Evolutionary conservation across 1,140 invertebrate species (phyloP).

Genomic region (Aphelenchoides besseyi): DNA sequence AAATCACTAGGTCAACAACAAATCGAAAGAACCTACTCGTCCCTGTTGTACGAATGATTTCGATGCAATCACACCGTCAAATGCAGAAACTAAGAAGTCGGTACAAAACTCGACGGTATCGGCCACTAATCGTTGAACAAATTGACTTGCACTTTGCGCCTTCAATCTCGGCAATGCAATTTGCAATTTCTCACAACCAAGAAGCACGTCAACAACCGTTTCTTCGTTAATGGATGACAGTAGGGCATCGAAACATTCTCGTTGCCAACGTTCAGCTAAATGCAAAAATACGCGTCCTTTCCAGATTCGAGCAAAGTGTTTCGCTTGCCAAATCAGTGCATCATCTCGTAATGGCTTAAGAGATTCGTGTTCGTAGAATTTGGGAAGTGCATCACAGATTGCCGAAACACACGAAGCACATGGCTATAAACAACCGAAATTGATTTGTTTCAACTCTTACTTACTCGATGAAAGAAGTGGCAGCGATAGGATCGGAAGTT

Average conservation of each 20-base stretch:
- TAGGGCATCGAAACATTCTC: slow-evolving; percentile 51
- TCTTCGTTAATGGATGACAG: slow-evolving; percentile 51
- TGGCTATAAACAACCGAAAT: slow-evolving; percentile 38
- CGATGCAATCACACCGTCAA: slow-evolving; percentile 53
- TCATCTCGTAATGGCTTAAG: slow-evolving; percentile 29
- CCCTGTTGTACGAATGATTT: slow-evolving; percentile 49
- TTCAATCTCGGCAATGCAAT: slow-evolving; percentile 48
- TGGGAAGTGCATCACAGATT: slow-evolving; percentile 54
- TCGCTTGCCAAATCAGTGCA: slow-evolving; percentile 52
- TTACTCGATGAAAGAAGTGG: slow-evolving; percentile 55
- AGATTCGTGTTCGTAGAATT: slow-evolving; percentile 29
- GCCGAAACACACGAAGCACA: slow-evolving; percentile 59
- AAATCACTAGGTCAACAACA: slow-evolving; percentile 17
- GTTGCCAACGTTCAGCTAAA: slow-evolving; percentile 53
- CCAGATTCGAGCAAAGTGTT: slow-evolving; percentile 58
- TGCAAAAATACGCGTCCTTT: slow-evolving; percentile 59
- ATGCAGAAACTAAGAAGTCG: slow-evolving; percentile 50
- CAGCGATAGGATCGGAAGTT: slow-evolving; percentile 51
- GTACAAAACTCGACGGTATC: slow-evolving; percentile 55
- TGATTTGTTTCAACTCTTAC: slow-evolving; percentile 13
- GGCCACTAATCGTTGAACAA: slow-evolving; percentile 40
- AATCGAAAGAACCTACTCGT: slow-evolving; percentile 41
- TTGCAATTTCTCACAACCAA: slow-evolving; percentile 58
- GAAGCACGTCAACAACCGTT: slow-evolving; percentile 51
- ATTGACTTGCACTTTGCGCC: slow-evolving; percentile 38